phyloP scores from a whole-genome alignment of 2,888 invertebrate species.

The Tipula lateralis region DNA sequence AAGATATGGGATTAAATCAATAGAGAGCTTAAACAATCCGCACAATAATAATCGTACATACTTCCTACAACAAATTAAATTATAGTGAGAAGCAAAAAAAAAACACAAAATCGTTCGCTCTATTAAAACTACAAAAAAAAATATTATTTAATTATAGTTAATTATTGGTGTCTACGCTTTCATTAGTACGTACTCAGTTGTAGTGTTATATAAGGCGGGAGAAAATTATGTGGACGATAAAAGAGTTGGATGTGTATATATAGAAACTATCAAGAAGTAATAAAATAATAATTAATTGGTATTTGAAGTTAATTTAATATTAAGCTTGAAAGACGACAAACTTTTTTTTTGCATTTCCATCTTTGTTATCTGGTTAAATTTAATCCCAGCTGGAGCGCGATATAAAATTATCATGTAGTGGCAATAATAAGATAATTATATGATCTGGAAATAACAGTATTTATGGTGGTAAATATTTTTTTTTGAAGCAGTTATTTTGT shows the following conservation, averaged over 20 bases:
- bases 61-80: neutral
- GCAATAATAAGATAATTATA: constrained; percentile 19
- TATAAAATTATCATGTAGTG: neutral
- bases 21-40: neutral
- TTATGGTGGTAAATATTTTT: neutral
- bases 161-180: constrained; percentile 11
- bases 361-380: neutral
- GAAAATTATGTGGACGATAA: neutral
- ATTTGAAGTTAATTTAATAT: constrained; percentile 24
- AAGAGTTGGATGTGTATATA: neutral
- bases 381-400: neutral
- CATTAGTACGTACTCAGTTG: neutral
- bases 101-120: neutral
- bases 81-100: neutral
- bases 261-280: constrained; percentile 12
- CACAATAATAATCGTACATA: neutral
- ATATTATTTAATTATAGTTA: constrained; percentile 1
- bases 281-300: constrained; percentile 14
- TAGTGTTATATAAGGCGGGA: neutral
- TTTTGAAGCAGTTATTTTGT: neutral
- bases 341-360: neutral
- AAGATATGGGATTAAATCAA: neutral
- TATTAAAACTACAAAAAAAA: neutral
- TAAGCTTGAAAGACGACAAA: constrained; percentile 11
- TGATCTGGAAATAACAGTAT: neutral